Evolutionary conservation across 2,888 invertebrate species (phyloP), one percentile per base, ranked within the genome.

Genomic region (Lithosia quadra): DNA sequence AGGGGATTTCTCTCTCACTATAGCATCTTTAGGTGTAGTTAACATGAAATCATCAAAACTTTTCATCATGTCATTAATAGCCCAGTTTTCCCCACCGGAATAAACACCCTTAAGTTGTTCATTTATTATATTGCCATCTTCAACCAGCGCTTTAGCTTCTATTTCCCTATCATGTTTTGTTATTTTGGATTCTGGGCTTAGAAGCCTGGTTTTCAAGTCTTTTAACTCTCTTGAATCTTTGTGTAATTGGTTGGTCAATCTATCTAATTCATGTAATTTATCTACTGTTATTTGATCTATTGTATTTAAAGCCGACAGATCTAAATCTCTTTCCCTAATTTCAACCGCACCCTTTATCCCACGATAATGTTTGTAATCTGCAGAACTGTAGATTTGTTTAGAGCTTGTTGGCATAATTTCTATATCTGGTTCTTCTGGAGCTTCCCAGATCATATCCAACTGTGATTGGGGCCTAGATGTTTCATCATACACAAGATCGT

Each of bases 391-490:
- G 65, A 97, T 96, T 92, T 97, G 95, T 82, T 96, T 95, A 55
- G 96, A 95, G 71, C 94, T 92, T 62, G 95, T 91, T 49, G 95
- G 94, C 76, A 95, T 92, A 63, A 96, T 93, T 80, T 93, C 93
- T 82, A 92, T 96, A 74, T 97, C 97, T 34, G 92, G 91, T 80
- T 98, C 98, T 90, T 98, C 97, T 15, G 97, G 96, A 81, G 97
- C 97, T 89, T 98, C 98, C 97, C 98, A 98, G 80, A 98, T 98
- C 97, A 98, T 97, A 74, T 97, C 97, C 77, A 98, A 92, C 80
- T 98, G 97, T 63, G 97, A 97, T 73, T 96, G 93, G 68, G 97
- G 96, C 74, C 96, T 95, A 22, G 96, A 96, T 22, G 95, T 94
- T 92, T 96, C 95, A 83, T 95, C 96, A 77, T 95, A 96, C 36